A percentile compares a stretch with the other conserved stretches of the same genome.
Evolutionary conservation across 2,113 vertebrate genomes (phyloP).

Genomic region (Theropithecus gelada): DNA sequence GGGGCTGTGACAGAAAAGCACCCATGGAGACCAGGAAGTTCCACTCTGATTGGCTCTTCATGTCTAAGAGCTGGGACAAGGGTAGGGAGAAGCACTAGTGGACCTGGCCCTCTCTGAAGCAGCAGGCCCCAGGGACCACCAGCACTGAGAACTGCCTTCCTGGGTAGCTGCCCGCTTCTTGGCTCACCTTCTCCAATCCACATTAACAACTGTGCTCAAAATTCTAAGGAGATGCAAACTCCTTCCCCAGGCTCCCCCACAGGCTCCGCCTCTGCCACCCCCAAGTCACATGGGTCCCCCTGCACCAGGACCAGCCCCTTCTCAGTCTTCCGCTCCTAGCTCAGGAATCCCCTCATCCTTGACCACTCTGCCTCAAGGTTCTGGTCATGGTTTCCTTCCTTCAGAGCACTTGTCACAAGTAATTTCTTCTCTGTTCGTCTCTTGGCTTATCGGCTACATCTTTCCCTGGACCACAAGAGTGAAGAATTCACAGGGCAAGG

Average conservation of each 20-base stretch:
- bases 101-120: not conserved
- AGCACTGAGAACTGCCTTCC: not conserved
- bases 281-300: not conserved
- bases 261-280: not conserved
- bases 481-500: not conserved
- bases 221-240: not conserved
- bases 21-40: not conserved
- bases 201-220: not conserved
- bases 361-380: not conserved
- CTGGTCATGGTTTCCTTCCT: not conserved
- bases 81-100: not conserved
- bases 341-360: not conserved
- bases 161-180: not conserved
- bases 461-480: not conserved
- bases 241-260: not conserved
- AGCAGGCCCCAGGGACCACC: not conserved
- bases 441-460: not conserved
- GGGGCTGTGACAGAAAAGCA: not conserved
- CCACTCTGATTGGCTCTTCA: not conserved
- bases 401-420: not conserved
- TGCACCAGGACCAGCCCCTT: not conserved
- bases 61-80: not conserved
- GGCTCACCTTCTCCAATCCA: not conserved
- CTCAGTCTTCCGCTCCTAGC: not conserved
- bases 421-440: not conserved